phyloP scores from a whole-genome alignment of 2,888 invertebrate genomes.

The Polietes domitor region DNA sequence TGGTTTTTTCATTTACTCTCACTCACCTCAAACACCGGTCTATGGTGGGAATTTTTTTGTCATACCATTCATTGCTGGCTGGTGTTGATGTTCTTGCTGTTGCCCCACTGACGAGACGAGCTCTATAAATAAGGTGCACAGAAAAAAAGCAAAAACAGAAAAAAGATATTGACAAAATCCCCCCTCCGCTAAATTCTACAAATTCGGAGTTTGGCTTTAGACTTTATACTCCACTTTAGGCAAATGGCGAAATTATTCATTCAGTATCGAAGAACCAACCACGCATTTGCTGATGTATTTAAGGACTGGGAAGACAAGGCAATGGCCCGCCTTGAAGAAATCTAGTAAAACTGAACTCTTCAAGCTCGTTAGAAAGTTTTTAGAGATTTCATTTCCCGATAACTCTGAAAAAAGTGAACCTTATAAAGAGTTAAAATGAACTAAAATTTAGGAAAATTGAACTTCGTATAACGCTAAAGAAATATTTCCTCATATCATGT shows the following conservation, averaged over 20 bases:
- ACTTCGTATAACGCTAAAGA: no score
- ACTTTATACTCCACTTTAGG: constrained; percentile 5
- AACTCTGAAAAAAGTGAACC: no score
- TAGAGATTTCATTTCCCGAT: no score
- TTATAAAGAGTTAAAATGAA: no score
- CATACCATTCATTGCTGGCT: constrained; percentile 26
- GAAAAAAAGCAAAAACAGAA: constrained; percentile 19
- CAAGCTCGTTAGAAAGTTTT: no score
- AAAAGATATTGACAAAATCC: background rate
- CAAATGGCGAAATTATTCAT: constrained; percentile 10
- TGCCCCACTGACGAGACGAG: constrained; percentile 37
- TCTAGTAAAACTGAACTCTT: no score
- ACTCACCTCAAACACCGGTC: constrained; percentile 29
- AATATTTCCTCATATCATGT: no score
- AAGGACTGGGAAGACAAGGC: background rate
- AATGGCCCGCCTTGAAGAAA: no score
- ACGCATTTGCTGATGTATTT: constrained; percentile 1
- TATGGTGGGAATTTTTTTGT: constrained; percentile 52
- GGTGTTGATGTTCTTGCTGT: background rate
- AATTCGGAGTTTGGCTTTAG: background rate
- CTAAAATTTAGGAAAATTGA: no score
- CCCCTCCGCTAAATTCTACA: background rate
- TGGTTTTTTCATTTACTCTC: constrained; percentile 46
- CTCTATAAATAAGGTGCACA: constrained; percentile 34
- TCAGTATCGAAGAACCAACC: background rate